phyloP scores from a whole-genome alignment of 2,797 vertebrate species.

The Sphenopsis melanotis region DNA sequence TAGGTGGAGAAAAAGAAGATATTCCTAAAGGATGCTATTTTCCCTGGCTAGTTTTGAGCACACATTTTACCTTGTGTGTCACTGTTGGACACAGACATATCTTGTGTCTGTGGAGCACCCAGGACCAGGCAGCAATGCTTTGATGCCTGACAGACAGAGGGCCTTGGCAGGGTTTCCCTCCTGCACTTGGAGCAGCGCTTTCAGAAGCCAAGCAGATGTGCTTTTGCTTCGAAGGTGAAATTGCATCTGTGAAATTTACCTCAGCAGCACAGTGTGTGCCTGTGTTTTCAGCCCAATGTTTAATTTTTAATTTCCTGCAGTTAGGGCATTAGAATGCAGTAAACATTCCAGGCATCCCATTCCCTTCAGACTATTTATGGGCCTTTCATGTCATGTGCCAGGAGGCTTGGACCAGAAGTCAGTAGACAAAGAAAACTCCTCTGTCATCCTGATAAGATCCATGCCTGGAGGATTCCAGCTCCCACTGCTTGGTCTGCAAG shows the following conservation, averaged over 20 bases:
- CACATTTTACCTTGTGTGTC: not conserved
- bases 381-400: constrained; percentile 51
- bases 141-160: not conserved
- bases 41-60: not conserved
- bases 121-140: constrained; percentile 10
- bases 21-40: not conserved
- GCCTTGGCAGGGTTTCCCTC: constrained; percentile 42
- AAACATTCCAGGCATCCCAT: constrained; percentile 57
- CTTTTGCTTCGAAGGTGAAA: constrained; percentile 69
- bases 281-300: constrained; percentile 39
- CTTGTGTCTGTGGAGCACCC: not conserved
- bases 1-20: not conserved
- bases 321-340: constrained; percentile 38
- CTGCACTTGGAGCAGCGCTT: not conserved
- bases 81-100: not conserved
- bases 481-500: not conserved
- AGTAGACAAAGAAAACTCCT: constrained; percentile 43
- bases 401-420: constrained; percentile 44
- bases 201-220: constrained; percentile 60
- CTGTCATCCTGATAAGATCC: constrained; percentile 51
- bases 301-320: constrained; percentile 64
- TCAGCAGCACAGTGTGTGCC: not conserved
- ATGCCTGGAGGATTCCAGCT: constrained; percentile 27
- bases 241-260: constrained; percentile 61
- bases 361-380: constrained; percentile 63